phyloP scores from a whole-genome alignment of 2,888 invertebrate genomes.

The Ceriagrion tenellum region DNA sequence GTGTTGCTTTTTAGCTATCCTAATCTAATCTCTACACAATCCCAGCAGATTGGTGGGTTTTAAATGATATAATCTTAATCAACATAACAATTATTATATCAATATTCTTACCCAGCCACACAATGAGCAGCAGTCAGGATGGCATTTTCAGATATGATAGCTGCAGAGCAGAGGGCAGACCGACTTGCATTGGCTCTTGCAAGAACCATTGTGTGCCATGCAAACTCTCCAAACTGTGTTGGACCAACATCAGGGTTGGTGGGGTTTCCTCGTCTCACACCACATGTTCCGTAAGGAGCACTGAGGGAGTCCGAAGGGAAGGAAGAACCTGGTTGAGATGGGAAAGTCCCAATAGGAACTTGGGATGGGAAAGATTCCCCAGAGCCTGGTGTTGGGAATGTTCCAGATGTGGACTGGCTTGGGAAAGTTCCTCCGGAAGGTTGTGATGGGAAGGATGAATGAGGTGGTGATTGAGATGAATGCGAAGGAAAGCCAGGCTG shows the following conservation, averaged over 20 bases:
- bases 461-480: slow-evolving; percentile 66
- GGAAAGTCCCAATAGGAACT: slow-evolving; percentile 44
- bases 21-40: too few species aligned
- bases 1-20: too few species aligned
- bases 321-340: slow-evolving; percentile 44
- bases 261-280: slow-evolving; percentile 55
- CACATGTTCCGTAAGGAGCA: slow-evolving; percentile 51
- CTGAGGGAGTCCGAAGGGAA: neutral
- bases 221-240: slow-evolving; percentile 83
- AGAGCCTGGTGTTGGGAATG: slow-evolving; percentile 24
- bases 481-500: slow-evolving; percentile 67
- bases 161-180: slow-evolving; percentile 89
- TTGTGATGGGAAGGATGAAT: slow-evolving; percentile 57
- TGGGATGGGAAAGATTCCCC: slow-evolving; percentile 33
- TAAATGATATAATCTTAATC: too few species aligned
- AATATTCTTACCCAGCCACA: slow-evolving; percentile 84
- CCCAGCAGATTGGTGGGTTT: too few species aligned
- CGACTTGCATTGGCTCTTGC: slow-evolving; percentile 82
- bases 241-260: slow-evolving; percentile 55
- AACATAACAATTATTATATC: neutral
- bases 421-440: slow-evolving; percentile 44
- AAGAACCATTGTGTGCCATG: slow-evolving; percentile 92
- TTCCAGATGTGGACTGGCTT: slow-evolving; percentile 68
- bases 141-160: slow-evolving; percentile 86
- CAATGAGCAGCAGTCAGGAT: slow-evolving; percentile 90